phyloP scores from a whole-genome alignment of 2,113 vertebrate genomes.

The Brachypodius melanocephalos region DNA sequence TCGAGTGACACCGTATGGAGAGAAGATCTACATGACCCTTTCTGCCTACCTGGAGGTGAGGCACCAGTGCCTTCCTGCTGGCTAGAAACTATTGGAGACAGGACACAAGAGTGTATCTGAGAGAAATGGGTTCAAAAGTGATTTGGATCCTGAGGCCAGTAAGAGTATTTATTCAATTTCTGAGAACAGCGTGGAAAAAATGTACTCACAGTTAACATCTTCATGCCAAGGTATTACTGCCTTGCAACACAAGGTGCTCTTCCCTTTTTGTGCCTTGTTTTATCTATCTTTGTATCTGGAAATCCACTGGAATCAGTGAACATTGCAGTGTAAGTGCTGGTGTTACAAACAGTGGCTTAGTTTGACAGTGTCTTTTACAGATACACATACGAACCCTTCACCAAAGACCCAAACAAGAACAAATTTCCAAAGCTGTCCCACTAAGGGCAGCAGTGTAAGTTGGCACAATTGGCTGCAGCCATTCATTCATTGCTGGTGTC shows the following conservation, averaged over 20 bases:
- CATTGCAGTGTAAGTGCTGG: rapidly evolving
- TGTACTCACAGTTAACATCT: neutral
- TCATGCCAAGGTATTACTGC: neutral
- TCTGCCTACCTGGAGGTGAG: constrained; percentile 97
- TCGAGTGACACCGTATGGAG: constrained; percentile 91
- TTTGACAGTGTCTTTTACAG: neutral
- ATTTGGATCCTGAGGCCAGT: neutral
- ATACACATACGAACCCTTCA: neutral
- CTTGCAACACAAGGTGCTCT: neutral
- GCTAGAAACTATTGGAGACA: rapidly evolving
- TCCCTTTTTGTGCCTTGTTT: neutral
- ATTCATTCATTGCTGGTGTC: neutral
- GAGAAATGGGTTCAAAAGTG: neutral
- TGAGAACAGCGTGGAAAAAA: neutral
- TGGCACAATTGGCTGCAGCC: neutral
- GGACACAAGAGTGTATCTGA: neutral
- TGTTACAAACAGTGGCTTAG: neutral
- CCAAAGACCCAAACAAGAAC: neutral
- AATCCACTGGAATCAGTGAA: neutral
- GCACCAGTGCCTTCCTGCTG: neutral
- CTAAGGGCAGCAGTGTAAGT: neutral
- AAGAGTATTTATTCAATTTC: neutral
- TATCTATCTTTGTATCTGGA: neutral
- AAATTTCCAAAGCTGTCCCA: neutral
- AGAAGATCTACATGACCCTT: constrained; percentile 98